Base-by-base conservation (phyloP, 2,113 vertebrate species). In the Vulpes ferrilata region DNA sequence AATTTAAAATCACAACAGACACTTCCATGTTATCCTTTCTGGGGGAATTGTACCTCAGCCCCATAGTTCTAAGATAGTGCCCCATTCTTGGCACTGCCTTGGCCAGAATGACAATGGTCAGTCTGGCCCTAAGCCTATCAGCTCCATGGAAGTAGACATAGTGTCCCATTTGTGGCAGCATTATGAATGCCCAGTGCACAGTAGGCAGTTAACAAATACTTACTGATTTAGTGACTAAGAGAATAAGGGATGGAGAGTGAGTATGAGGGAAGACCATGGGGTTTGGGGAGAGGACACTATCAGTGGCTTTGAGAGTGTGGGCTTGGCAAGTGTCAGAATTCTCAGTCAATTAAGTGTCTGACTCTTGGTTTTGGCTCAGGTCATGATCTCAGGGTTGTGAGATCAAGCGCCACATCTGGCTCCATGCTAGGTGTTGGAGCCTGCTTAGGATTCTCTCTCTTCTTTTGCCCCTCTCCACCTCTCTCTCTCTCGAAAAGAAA, bases 1-100 rank as follows among this genome's bases (percentile, higher is more conserved):
- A 78, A 32, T 74, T 90, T 79, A 93, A 88, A 84, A 93, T 96
- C 76, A 96, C 95, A 90, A 65, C 76, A 89, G 90, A 0, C 57
- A n/a, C 85, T 95, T 96, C 85, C 74, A 73, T 1, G 5, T 32
- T 90, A 57, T 59, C 79, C 73, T 95, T 87, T 86, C 76, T 15
- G 86, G 62, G 43, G 55, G 48, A 62, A 20, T 13, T 62, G 38
- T 32, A 43, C 76, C 80, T 96, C 22, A 25, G 48, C 32, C 25
- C 8, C 2, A 30, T 23, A 19, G 35, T 85, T 93, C 57, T 84
- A 73, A 67, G 73, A 55, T 15, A 4, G 23, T 2, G 32, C 35
- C 35, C 51, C 32, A 78, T 53, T 85, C 64, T 27, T 64, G 67
- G 69, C n/a, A 10, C 62, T 25, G 11, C 43, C 88, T 60, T 53